These are phyloP conservation scores for Idaea biselata DNA, from an alignment of 2,888 invertebrate genomes.

Conservation along the genomic window DNA sequence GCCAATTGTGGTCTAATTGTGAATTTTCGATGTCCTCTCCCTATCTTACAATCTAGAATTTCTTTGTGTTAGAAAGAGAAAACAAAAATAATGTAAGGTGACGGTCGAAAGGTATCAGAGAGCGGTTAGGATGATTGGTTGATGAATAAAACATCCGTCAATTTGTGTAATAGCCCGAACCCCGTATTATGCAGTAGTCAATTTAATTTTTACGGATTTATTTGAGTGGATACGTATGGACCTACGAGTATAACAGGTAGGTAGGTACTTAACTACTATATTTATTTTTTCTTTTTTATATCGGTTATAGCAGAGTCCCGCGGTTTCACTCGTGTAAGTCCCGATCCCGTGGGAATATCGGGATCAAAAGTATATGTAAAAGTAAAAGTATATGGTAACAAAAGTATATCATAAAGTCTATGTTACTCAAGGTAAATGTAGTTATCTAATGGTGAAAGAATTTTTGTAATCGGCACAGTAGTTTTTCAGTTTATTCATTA, in stretches of 20 bases:
- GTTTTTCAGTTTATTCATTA: no score
- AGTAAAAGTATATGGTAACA: no score
- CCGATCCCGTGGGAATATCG: no score
- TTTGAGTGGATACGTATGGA: constrained; percentile 25
- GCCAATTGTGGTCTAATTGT: constrained; percentile 63
- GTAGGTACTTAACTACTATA: neutral
- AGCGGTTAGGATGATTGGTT: constrained; percentile 68
- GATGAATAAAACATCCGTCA: constrained; percentile 77
- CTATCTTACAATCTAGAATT: constrained; percentile 27
- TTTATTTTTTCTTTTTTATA: neutral
- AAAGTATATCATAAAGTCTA: no score
- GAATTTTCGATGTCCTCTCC: constrained; percentile 37
- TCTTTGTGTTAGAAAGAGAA: constrained; percentile 32
- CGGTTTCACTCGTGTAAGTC: no score
- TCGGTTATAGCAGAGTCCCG: no score
- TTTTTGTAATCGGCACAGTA: no score
- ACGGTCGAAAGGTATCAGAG: constrained; percentile 66
- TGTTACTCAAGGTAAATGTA: no score
- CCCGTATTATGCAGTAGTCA: constrained; percentile 66
- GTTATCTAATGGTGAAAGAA: no score
- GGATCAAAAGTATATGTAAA: no score
- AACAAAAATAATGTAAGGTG: constrained; percentile 32
- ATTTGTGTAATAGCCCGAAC: constrained; percentile 68
- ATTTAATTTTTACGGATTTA: constrained; percentile 49
- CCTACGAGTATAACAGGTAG: no score